These are phyloP conservation scores for Cryptosula pallasiana DNA, from an alignment of 2,888 invertebrate genomes.

Conservation along the genomic window DNA sequence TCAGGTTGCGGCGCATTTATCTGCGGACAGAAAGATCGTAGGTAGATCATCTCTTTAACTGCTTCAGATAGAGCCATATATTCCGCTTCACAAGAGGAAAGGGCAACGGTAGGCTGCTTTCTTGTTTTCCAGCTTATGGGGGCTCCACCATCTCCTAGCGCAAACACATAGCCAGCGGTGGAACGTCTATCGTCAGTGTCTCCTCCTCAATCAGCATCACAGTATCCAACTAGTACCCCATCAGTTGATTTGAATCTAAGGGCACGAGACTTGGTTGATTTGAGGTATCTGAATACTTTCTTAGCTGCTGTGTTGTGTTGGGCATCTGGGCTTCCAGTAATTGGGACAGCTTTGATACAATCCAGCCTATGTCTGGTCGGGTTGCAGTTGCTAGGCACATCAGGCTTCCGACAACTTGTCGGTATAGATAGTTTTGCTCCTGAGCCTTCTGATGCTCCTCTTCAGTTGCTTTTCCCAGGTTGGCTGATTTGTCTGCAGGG, in stretches of 20 bases:
- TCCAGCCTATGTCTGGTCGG: neutral
- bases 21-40: neutral
- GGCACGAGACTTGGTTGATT: neutral
- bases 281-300: neutral
- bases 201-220: neutral
- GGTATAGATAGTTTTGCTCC: neutral
- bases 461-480: neutral
- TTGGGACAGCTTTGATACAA: constrained; percentile 1
- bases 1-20: neutral
- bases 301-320: neutral
- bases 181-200: neutral
- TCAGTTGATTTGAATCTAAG: neutral
- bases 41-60: neutral
- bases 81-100: neutral
- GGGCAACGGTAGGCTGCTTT: neutral
- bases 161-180: neutral
- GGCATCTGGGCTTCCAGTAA: neutral
- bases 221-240: neutral
- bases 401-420: neutral
- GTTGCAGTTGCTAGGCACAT: neutral
- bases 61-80: neutral
- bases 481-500: neutral
- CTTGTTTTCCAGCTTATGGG: neutral
- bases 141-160: neutral
- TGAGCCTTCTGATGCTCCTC: neutral